Evolutionary conservation across 2,113 vertebrate genomes (phyloP), one percentile per base, ranked within the genome.

Genomic region (Melanerpes aurifrons): DNA sequence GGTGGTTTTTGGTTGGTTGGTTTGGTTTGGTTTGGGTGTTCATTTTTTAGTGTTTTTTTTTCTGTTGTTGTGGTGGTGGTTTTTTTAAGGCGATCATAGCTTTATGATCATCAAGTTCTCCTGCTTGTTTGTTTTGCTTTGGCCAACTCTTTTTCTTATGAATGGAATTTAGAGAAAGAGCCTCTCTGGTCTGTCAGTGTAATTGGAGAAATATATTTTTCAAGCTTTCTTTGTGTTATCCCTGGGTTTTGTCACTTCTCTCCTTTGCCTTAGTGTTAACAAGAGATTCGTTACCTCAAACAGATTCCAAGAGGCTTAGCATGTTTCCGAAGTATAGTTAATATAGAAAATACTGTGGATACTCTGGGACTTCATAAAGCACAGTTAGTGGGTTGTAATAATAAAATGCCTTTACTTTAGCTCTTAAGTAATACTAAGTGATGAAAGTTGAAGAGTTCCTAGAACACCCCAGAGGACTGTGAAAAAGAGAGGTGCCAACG

Each of bases 181-280:
- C 31, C 16, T 66, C 32, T 59, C 31, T 92, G 53, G 45, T 70
- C 29, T 85, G 48, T 40, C 29, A 45, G 12, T 83, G 25, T 71
- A 80, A 47, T 31, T 87, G 32, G 29, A 81, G 50, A 83, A 86
- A 18, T 76, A 1, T 66, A 26, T 94, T 96, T 96, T 96, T 91
- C 57, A 57, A n/a, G 14, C 26, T 93, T 79, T 72, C 17, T 47
- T 70, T 82, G 37, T 62, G 15, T 25, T 75, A 0, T 76, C 7
- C 7, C 47, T 75, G 11, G 29, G 72, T 90, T 57, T 50, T 66
- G 10, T 78, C 25, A 15, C 24, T 48, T 62, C 20, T 82, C 7
- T 82, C 28, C 21, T 77, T 83, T 58, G 45, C 58, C 29, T 17
- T 21, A 10, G 10, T 59, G 6, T 66, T 86, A 59, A 87, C 75